Conservation (phyloP, 2,888 invertebrate species). For the Nebria salina region DNA sequence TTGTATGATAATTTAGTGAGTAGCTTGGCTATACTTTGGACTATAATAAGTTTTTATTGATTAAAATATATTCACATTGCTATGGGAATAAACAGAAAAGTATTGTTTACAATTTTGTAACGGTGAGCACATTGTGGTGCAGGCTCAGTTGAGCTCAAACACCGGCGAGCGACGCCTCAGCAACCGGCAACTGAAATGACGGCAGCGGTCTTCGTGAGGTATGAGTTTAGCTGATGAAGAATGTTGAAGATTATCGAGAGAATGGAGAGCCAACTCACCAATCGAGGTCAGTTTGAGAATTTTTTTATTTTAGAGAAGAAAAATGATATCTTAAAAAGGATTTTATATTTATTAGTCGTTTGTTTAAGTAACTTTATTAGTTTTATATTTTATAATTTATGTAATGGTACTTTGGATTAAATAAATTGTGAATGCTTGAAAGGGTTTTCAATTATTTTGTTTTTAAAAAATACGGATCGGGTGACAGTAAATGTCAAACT, state of each 20-base stretch:
- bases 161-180: slow-evolving; percentile 12
- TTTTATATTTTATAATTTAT: too few species aligned
- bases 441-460: background rate
- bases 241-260: background rate
- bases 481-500: slow-evolving; percentile 2
- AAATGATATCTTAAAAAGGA: background rate
- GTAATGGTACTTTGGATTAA: too few species aligned
- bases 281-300: slow-evolving; percentile 22
- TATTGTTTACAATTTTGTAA: slow-evolving; percentile 13
- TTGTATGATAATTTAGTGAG: background rate
- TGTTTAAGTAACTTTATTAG: too few species aligned
- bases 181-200: slow-evolving; percentile 11
- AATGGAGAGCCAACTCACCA: slow-evolving; percentile 24
- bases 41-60: slow-evolving; percentile 40
- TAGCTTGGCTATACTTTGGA: slow-evolving; percentile 9
- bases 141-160: slow-evolving; percentile 6
- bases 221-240: background rate
- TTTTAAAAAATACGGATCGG: background rate
- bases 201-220: background rate
- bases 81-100: slow-evolving; percentile 26
- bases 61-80: slow-evolving; percentile 35
- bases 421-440: too few species aligned
- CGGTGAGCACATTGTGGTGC: slow-evolving; percentile 32
- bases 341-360: background rate
- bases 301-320: slow-evolving; percentile 5